Conservation (phyloP, 2,113 vertebrate species). For the Anoura caudifer region DNA sequence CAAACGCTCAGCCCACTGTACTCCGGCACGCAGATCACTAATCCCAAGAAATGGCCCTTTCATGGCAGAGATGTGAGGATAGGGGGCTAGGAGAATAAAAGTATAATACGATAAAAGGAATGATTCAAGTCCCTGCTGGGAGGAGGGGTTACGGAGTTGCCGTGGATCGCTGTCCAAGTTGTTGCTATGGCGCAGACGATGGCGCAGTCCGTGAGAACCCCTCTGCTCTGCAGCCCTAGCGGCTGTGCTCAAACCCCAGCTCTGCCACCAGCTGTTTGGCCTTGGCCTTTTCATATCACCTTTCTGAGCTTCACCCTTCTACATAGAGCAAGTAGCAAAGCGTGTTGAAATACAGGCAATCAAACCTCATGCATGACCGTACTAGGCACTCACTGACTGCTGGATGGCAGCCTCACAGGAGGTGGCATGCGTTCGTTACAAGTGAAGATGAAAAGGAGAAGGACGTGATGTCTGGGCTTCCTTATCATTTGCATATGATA, state of each 20-base stretch:
- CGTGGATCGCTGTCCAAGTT: not conserved
- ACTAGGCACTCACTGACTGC: not conserved
- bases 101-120: not conserved
- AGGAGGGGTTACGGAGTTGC: not conserved
- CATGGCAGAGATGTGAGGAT: not conserved
- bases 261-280: not conserved
- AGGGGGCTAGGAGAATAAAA: not conserved
- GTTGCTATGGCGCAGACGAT: not conserved
- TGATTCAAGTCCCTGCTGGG: not conserved
- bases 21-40: conserved; percentile 3
- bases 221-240: not conserved
- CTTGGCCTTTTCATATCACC: not conserved
- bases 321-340: not conserved
- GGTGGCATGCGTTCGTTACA: not conserved
- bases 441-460: not conserved
- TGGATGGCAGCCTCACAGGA: not conserved
- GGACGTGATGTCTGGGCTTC: not conserved
- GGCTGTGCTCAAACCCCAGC: not conserved
- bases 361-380: not conserved
- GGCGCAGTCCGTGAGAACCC: not conserved
- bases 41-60: not conserved
- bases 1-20: not conserved
- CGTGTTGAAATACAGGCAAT: not conserved
- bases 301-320: not conserved
- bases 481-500: not conserved